phyloP scores from a whole-genome alignment of 2,113 vertebrate genomes.

The Coracopsis vasa region DNA sequence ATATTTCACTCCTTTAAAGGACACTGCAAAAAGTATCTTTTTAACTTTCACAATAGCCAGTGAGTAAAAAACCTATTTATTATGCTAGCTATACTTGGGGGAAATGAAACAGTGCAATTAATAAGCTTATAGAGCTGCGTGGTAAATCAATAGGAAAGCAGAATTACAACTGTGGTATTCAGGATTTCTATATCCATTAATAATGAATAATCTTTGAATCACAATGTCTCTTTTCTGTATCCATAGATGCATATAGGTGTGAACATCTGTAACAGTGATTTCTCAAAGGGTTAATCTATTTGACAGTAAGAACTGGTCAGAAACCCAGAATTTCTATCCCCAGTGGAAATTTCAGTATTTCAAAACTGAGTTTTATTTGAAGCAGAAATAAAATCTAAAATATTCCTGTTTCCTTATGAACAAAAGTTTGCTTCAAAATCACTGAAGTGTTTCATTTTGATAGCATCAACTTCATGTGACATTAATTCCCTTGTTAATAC shows the following conservation, averaged over 20 bases:
- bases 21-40: neutral
- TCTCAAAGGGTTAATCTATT: neutral
- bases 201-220: neutral
- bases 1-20: neutral
- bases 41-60: neutral
- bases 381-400: neutral
- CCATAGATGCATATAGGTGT: neutral
- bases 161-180: neutral
- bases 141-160: neutral
- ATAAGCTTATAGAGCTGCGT: neutral
- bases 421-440: slow-evolving; percentile 29
- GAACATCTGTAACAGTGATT: neutral
- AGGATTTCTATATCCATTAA: neutral
- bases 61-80: neutral
- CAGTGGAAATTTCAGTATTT: slow-evolving; percentile 8
- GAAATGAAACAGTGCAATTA: neutral
- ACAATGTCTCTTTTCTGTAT: neutral
- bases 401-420: neutral
- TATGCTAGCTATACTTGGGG: neutral
- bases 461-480: neutral
- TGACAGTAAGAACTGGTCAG: neutral
- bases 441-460: slow-evolving; percentile 51
- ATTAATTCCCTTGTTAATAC: slow-evolving; percentile 42
- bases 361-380: slow-evolving; percentile 20
- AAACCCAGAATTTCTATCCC: neutral